Base-by-base conservation (phyloP, 2,797 vertebrate genomes). In the Chrosomus eos region DNA sequence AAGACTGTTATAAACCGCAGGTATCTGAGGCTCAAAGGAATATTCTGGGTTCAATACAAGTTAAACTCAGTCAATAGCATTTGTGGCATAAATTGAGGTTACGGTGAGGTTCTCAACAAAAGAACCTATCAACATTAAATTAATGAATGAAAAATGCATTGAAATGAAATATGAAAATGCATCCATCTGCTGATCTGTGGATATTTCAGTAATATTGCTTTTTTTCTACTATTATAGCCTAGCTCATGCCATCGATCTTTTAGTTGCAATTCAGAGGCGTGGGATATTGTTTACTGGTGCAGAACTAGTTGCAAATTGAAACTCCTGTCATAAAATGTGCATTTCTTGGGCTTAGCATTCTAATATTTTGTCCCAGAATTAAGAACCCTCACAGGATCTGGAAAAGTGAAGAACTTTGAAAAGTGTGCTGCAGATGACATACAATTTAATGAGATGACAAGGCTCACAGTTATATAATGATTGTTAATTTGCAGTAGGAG, bases 221-320 rank as follows among this genome's bases (percentile, higher is more conserved):
- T 75, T 48, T 76, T 80, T 80, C 51, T 85, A 84, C 88, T 86
- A 81, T 85, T 70, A 80, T 82, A 53, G 73, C 60, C 43, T 82
- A 53, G 73, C 60, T 48, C 36, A 85, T 84, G 80, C 64, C 84
- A 90, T 90, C 67, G 67, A 91, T 91, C 87, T 86, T 85, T 85
- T 88, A 62, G 48, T 84, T 75, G 86, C 60, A 60, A 68, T 53
- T 70, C 60, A 23, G 71, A 74, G 85, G 81, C 77, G 23, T 43
- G n/a, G 62, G 14, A 80, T 76, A 85, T 84, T 88, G 81, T 88
- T 87, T 87, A 88, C 85, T 85, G 85, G 66, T 88, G 89, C 78
- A 88, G 81, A 92, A 87, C 68, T 79, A 78, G 16, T 53, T 81
- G 85, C 58, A 90, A 87, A 89, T 88, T 53, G 80, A 55, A 89